Evolutionary conservation across 2,888 invertebrate species (phyloP), one percentile per base, ranked within the genome.

Genomic region (Epinotia bilunana): DNA sequence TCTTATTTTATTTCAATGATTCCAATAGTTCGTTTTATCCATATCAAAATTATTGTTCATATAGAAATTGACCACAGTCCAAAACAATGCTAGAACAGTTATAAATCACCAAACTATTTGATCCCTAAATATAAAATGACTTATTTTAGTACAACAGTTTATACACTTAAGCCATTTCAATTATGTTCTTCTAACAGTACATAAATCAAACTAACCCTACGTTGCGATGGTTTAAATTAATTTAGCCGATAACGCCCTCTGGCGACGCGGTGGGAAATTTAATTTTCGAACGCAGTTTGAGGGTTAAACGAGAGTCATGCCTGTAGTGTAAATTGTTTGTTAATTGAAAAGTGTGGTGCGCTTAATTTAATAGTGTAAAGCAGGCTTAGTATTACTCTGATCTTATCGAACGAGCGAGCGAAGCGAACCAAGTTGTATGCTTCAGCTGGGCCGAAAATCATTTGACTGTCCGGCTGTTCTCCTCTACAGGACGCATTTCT

Each of bases 161-260:
- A n/a, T 6, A 11, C 16, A 28, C 69, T 69, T 69, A 69, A 1
- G n/a, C 2, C 58, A n/a, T 69, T 69, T 46, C 46, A 13, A n/a
- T 55, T 11, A 65, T 69, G n/a, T 6, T 11, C 9, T 16, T 9
- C 11, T 60, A 28, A 13, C 53, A 28, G 43, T 55, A 33, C 67
- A 28, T 75, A 75, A 75, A 75, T 75, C 75, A 75, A 75, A 65
- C 58, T 43, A 64, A 28, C 75, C 68, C 75, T 55, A 63, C 60
- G 60, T 49, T 73, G 60, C 65, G 64, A 73, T 70, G 69, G 70
- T 46, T 72, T 57, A 67, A 79, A 79, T 79, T 77, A 78, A 78
- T 78, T 77, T 74, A n/a, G 57, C 75, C 76, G 80, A 80, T 80
- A 81, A 78, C 81, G 80, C 81, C 83, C 81, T 78, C 78, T 80